phyloP scores from a whole-genome alignment of 2,113 vertebrate species.

The Ammodytes dubius region DNA sequence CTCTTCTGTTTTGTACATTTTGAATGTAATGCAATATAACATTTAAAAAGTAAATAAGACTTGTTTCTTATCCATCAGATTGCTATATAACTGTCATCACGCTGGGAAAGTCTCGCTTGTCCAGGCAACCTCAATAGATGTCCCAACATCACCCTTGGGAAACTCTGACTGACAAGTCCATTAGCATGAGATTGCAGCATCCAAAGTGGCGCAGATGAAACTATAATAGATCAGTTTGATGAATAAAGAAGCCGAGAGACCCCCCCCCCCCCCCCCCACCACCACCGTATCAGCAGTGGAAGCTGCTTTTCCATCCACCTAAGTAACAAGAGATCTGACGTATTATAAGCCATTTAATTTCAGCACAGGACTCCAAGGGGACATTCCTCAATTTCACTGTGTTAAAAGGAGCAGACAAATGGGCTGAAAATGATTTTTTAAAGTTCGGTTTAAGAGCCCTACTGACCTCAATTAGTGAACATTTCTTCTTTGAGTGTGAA shows the following conservation, averaged over 20 bases:
- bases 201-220: constrained; percentile 32
- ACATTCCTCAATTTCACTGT: constrained; percentile 71
- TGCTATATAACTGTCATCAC: constrained; percentile 8
- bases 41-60: constrained; percentile 10
- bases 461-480: constrained; percentile 80
- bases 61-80: constrained; percentile 18
- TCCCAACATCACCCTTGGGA: constrained; percentile 35
- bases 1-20: constrained; percentile 37
- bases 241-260: constrained; percentile 63
- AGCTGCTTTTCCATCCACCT: constrained; percentile 36
- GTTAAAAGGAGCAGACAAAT: constrained; percentile 65
- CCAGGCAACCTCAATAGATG: constrained; percentile 25
- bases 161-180: constrained; percentile 70
- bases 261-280: constrained; percentile 20
- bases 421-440: constrained; percentile 60
- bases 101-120: constrained; percentile 15
- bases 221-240: constrained; percentile 69
- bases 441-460: constrained; percentile 57
- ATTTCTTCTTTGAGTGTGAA: constrained; percentile 60
- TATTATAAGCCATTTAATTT: constrained; percentile 78
- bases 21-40: constrained; percentile 51
- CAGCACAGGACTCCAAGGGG: constrained; percentile 64
- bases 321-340: constrained; percentile 64
- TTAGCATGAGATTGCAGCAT: constrained; percentile 44
- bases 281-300: constrained; percentile 28